A percentile compares a stretch with the other conserved stretches of the same genome.
These are phyloP conservation scores for Chaetoderma sp. DNA, from an alignment of 2,888 invertebrate species.

Conservation along the genomic window DNA sequence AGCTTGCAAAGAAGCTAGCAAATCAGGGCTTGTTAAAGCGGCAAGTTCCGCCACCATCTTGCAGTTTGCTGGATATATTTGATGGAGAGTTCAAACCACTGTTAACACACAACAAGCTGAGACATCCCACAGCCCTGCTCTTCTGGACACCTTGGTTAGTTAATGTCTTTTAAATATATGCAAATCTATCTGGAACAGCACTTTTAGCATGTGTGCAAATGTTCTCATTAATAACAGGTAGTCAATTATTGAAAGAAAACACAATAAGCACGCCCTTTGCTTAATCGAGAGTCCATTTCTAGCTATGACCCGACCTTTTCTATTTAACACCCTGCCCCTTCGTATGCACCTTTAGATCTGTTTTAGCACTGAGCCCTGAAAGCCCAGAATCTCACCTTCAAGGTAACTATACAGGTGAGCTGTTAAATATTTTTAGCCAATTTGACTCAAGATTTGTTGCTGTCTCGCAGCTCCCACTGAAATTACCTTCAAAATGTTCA, in stretches of 20 bases:
- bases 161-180: neutral
- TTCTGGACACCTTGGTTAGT: conserved; percentile 68
- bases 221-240: neutral
- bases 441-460: no score
- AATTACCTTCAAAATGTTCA: no score
- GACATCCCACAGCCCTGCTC: conserved; percentile 60
- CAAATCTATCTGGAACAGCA: neutral
- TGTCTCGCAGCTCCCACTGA: no score
- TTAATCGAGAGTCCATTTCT: no score
- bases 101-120: conserved; percentile 53
- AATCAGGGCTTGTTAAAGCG: conserved; percentile 65
- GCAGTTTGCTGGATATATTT: conserved; percentile 62
- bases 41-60: conserved; percentile 62
- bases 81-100: conserved; percentile 65
- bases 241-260: neutral
- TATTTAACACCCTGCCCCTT: no score
- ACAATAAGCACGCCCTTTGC: no score
- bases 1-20: conserved; percentile 59
- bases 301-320: no score
- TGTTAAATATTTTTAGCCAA: no score
- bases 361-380: no score
- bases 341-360: no score
- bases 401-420: no score
- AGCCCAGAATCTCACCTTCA: no score
- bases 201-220: neutral